These are phyloP conservation scores for Catharus bicknelli DNA, from an alignment of 2,113 vertebrate genomes.

Conservation along the genomic window DNA sequence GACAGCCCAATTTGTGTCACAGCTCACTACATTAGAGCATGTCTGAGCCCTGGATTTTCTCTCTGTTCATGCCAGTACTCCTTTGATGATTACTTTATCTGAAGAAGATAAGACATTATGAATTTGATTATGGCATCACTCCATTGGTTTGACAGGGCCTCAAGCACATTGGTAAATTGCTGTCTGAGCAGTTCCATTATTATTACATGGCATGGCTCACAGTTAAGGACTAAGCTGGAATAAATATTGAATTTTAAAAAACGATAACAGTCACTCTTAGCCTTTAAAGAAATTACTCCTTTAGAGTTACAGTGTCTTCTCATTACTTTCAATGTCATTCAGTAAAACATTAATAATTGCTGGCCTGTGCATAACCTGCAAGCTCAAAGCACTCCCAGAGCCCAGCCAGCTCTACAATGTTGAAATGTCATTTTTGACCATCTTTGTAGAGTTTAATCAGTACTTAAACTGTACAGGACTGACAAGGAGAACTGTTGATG, in stretches of 20 bases:
- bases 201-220: background rate
- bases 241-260: background rate
- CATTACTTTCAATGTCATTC: background rate
- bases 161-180: constrained; percentile 25
- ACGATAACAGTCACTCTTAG: background rate
- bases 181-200: constrained; percentile 17
- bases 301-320: constrained; percentile 34
- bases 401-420: background rate
- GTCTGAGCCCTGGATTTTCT: constrained; percentile 55
- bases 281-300: constrained; percentile 40
- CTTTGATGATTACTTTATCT: constrained; percentile 43
- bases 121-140: constrained; percentile 44
- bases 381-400: constrained; percentile 45
- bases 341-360: constrained; percentile 18
- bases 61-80: constrained; percentile 52
- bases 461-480: background rate
- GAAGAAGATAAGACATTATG: constrained; percentile 32
- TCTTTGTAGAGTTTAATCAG: constrained; percentile 16
- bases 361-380: constrained; percentile 42
- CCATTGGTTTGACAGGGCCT: constrained; percentile 34
- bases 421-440: constrained; percentile 38
- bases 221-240: constrained; percentile 13
- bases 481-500: constrained; percentile 7
- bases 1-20: constrained; percentile 46
- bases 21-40: constrained; percentile 44